Conservation (phyloP, 2,797 vertebrate genomes). For the Ataeniobius toweri region DNA sequence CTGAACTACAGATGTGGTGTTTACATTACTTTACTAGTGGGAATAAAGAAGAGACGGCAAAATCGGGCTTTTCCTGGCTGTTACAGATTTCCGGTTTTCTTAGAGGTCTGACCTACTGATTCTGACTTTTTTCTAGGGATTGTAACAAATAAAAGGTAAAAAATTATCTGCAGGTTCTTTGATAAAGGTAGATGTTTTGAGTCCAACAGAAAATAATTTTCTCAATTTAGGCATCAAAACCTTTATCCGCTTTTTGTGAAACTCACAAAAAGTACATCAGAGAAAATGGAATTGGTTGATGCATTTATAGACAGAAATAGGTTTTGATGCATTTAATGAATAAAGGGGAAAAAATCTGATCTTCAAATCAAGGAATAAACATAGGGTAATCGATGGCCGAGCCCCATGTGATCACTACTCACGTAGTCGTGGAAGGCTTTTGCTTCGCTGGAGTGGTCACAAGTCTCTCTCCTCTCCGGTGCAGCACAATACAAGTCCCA, state of each 20-base stretch:
- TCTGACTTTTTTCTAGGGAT: background rate
- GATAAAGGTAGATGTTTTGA: background rate
- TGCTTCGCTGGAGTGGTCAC: slow-evolving; percentile 99
- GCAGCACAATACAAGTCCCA: slow-evolving; percentile 99
- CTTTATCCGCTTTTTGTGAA: background rate
- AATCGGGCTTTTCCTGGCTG: too few species aligned
- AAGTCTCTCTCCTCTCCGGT: slow-evolving; percentile 97
- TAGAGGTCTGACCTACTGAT: background rate
- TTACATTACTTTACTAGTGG: slow-evolving; percentile 20
- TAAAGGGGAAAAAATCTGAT: background rate
- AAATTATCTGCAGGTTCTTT: background rate
- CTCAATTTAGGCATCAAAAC: background rate
- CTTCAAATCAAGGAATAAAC: background rate
- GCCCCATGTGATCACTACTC: slow-evolving; percentile 73
- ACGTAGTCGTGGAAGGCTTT: slow-evolving; percentile 99
- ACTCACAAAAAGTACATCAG: background rate
- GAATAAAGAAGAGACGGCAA: background rate
- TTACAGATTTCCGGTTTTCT: background rate
- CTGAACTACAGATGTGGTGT: background rate
- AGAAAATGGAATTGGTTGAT: background rate
- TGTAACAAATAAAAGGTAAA: background rate
- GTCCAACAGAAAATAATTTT: background rate
- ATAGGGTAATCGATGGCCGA: background rate
- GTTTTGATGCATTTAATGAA: background rate
- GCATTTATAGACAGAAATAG: background rate